Conservation (phyloP, 2,888 invertebrate genomes). For the Trachelus troglodyta region DNA sequence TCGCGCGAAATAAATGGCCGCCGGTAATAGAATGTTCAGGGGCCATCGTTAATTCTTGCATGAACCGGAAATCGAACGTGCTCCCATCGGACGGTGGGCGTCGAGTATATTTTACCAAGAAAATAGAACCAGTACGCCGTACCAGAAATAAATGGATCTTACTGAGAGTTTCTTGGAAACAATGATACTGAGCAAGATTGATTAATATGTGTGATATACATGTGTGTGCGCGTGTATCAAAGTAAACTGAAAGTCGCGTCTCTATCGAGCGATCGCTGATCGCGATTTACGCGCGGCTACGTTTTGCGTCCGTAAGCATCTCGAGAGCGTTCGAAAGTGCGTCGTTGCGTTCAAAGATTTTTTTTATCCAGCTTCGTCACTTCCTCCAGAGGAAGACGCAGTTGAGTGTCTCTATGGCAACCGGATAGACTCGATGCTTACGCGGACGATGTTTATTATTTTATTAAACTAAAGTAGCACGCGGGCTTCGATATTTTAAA, state of each 20-base stretch:
- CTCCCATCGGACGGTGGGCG: background rate
- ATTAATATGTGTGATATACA: background rate
- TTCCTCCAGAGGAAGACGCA: background rate
- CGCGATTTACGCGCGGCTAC: background rate
- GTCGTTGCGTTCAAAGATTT: background rate
- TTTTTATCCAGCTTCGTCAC: background rate
- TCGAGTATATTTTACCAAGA: background rate
- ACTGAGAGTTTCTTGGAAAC: background rate
- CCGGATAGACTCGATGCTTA: background rate
- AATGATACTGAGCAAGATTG: background rate
- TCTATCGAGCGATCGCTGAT: background rate
- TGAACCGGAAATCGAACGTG: background rate
- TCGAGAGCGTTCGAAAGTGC: background rate
- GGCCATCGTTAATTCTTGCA: background rate
- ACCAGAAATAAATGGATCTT: background rate
- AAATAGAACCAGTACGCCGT: background rate
- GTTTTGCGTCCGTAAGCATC: background rate
- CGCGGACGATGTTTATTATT: constrained; percentile 1
- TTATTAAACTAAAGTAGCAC: background rate
- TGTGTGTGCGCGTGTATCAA: background rate
- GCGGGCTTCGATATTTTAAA: constrained; percentile 1
- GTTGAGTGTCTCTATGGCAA: background rate
- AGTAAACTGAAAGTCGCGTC: background rate
- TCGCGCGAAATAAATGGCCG: background rate
- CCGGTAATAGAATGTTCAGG: background rate